Evolutionary conservation across 2,888 invertebrate genomes (phyloP).

Genomic region (Sminthurides aquaticus): DNA sequence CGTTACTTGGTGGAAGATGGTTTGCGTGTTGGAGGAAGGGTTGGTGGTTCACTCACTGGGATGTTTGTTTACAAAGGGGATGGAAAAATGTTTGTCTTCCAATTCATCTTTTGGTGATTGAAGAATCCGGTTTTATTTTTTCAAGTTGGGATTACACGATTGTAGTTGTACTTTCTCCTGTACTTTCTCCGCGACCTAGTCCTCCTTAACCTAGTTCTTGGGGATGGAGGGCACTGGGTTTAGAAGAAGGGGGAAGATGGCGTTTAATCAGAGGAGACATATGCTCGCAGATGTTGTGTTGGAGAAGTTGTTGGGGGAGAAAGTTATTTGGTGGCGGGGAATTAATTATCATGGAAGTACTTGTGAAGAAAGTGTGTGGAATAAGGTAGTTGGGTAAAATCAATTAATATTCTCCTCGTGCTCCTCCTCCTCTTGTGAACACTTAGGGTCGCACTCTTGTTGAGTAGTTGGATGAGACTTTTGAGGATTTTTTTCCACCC

Average conservation of each 20-base stretch:
- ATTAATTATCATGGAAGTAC: neutral
- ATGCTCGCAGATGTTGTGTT: neutral
- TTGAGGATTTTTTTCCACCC: neutral
- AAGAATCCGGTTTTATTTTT: too few species aligned
- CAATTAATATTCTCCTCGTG: conserved; percentile 5
- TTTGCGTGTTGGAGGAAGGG: too few species aligned
- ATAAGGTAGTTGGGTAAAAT: conserved; percentile 1
- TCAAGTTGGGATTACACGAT: too few species aligned
- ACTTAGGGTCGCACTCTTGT: neutral
- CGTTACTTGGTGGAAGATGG: neutral
- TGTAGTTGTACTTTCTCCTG: neutral
- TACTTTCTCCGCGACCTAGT: neutral
- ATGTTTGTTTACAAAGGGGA: too few species aligned
- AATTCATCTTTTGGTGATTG: too few species aligned
- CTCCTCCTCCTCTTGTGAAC: neutral
- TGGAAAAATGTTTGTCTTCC: neutral
- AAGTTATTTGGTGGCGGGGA: neutral
- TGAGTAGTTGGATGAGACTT: neutral
- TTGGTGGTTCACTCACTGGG: too few species aligned
- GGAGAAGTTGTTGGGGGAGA: neutral
- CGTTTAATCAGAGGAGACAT: neutral
- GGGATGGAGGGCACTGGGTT: neutral
- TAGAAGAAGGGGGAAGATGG: neutral
- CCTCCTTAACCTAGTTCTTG: neutral
- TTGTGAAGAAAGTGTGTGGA: neutral